phyloP scores from a whole-genome alignment of 2,888 invertebrate genomes.

The Leistus spinibarbis region DNA sequence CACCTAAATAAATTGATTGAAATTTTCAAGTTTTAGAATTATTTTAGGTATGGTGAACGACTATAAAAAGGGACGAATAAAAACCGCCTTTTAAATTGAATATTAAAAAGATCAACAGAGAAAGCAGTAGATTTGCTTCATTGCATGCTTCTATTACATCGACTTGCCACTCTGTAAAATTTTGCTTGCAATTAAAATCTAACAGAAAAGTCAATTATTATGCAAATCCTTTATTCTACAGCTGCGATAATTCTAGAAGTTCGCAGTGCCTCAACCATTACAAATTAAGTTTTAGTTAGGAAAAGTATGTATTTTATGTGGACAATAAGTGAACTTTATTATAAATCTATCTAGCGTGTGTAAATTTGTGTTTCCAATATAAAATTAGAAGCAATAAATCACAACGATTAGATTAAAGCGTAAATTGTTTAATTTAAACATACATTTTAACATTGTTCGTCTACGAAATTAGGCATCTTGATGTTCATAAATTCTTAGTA shows the following conservation, averaged over 20 bases:
- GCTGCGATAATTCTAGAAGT: background rate
- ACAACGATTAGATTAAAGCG: background rate
- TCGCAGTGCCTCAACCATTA: background rate
- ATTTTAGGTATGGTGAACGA: too few relatives aligned
- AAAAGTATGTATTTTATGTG: background rate
- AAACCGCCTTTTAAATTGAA: too few relatives aligned
- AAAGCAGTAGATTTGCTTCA: too few relatives aligned
- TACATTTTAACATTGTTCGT: background rate
- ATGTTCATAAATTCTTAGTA: background rate
- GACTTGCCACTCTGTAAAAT: background rate
- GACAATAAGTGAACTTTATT: background rate
- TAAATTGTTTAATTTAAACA: background rate
- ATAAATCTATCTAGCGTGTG: background rate
- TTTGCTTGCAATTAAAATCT: background rate
- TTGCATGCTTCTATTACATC: background rate
- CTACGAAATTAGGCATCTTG: background rate
- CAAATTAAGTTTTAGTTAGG: background rate
- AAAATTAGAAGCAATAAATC: background rate
- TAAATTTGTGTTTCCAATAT: background rate
- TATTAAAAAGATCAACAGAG: too few relatives aligned
- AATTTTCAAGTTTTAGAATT: too few relatives aligned
- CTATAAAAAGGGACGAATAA: too few relatives aligned
- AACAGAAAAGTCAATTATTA: constrained; percentile 8
- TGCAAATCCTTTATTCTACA: background rate
- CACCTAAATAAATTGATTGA: too few relatives aligned